These are phyloP conservation scores for Tiphia femorata DNA, from an alignment of 2,888 invertebrate species.

Conservation along the genomic window DNA sequence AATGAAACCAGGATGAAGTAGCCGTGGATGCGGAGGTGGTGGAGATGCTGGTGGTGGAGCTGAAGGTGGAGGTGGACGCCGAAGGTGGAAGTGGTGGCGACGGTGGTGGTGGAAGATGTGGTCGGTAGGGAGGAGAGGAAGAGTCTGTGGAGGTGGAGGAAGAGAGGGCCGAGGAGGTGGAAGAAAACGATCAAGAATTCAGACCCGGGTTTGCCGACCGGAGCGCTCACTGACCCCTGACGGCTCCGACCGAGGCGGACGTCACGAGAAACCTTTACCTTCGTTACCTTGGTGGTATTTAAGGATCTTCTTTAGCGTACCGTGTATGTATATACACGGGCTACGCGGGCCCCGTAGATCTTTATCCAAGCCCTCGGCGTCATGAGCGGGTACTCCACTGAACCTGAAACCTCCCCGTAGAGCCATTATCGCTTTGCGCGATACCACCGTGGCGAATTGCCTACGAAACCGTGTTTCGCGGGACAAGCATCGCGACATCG, in stretches of 20 bases:
- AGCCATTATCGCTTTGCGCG: slow-evolving; percentile 46
- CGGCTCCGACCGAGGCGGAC: slow-evolving; percentile 48
- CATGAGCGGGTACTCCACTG: slow-evolving; percentile 47
- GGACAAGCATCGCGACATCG: no score
- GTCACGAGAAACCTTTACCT: slow-evolving; percentile 56
- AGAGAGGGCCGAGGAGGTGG: slow-evolving; percentile 14
- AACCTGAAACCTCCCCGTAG: slow-evolving; percentile 47
- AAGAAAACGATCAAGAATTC: slow-evolving; percentile 47
- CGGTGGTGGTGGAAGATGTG: not conserved
- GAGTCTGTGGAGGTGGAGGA: slow-evolving; percentile 13
- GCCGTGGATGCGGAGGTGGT: not conserved
- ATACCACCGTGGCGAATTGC: slow-evolving; percentile 38
- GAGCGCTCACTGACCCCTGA: slow-evolving; percentile 56
- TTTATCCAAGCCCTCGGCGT: slow-evolving; percentile 48
- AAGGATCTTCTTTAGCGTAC: slow-evolving; percentile 49
- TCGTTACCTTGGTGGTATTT: slow-evolving; percentile 53
- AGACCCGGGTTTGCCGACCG: slow-evolving; percentile 51
- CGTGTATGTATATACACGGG: slow-evolving; percentile 39
- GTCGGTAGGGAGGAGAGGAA: not conserved
- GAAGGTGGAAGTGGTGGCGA: not conserved
- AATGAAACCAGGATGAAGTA: not conserved
- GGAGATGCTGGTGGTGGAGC: no score
- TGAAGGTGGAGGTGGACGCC: not conserved
- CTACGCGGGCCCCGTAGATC: no score
- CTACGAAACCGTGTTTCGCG: slow-evolving; percentile 36